Conservation (phyloP, 2,797 vertebrate genomes). For the Dryobates pubescens region DNA sequence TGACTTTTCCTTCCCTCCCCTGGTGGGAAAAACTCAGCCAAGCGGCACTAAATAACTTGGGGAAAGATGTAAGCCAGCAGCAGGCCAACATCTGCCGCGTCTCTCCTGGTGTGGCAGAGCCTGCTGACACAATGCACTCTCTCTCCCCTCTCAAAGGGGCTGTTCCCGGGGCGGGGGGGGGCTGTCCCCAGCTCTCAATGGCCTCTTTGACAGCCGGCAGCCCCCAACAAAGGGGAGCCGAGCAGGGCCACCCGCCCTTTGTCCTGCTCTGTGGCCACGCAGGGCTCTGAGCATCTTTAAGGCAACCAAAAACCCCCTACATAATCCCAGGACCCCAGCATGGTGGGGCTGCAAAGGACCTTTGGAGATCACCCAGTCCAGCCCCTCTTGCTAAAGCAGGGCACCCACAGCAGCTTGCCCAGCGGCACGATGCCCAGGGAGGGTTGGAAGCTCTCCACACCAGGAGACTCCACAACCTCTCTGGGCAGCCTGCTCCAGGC, state of each 20-base stretch:
- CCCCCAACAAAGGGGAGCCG: constrained; percentile 37
- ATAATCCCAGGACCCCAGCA: no score
- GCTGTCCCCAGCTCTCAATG: constrained; percentile 6
- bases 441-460: no score
- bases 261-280: neutral
- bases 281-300: neutral
- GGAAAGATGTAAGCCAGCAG: neutral
- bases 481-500: no score
- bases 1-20: neutral
- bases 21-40: neutral
- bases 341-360: no score
- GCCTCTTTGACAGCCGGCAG: constrained; percentile 47
- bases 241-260: neutral
- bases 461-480: no score
- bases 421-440: no score
- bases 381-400: no score
- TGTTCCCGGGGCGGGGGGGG: neutral
- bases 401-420: no score
- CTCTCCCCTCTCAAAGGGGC: neutral
- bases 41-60: constrained; percentile 9
- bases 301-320: neutral
- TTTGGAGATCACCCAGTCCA: no score
- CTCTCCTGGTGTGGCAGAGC: neutral
- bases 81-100: constrained; percentile 56
- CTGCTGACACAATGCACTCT: neutral